Conservation (phyloP, 2,888 invertebrate species). For the Bugula neritina region DNA sequence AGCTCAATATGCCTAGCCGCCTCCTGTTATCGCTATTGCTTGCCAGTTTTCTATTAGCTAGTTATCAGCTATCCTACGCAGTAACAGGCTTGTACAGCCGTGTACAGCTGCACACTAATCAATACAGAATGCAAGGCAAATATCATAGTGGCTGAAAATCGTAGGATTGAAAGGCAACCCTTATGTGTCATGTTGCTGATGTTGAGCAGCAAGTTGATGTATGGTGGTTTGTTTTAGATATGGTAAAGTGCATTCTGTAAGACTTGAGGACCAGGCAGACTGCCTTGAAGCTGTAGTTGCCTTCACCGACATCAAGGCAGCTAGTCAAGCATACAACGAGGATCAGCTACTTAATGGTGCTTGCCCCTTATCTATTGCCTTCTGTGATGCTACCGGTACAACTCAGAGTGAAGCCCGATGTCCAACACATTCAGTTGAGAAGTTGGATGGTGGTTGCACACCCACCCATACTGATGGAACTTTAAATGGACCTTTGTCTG, state of each 20-base stretch:
- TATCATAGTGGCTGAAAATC: no score
- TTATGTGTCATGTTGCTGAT: no score
- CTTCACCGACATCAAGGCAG: constrained; percentile 94
- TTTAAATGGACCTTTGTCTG: not conserved
- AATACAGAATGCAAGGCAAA: no score
- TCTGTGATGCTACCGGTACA: constrained; percentile 21
- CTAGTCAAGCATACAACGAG: constrained; percentile 83
- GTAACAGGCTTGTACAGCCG: no score
- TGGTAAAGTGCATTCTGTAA: constrained; percentile 96
- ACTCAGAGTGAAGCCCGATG: constrained; percentile 12
- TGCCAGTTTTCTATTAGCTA: no score
- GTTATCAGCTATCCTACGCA: no score
- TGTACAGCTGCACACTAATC: no score
- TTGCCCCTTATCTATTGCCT: constrained; percentile 8
- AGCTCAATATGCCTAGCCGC: no score
- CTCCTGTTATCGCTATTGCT: no score
- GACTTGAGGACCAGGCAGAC: constrained; percentile 65
- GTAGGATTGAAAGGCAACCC: no score
- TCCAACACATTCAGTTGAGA: not conserved
- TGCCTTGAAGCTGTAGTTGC: constrained; percentile 46
- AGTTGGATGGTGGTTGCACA: not conserved
- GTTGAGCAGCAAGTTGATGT: no score
- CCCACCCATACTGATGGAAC: not conserved
- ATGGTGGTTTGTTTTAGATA: constrained; percentile 74
- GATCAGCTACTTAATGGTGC: constrained; percentile 79